These are phyloP conservation scores for Drosophila dives DNA, from an alignment of 2,888 invertebrate genomes.

Conservation along the genomic window DNA sequence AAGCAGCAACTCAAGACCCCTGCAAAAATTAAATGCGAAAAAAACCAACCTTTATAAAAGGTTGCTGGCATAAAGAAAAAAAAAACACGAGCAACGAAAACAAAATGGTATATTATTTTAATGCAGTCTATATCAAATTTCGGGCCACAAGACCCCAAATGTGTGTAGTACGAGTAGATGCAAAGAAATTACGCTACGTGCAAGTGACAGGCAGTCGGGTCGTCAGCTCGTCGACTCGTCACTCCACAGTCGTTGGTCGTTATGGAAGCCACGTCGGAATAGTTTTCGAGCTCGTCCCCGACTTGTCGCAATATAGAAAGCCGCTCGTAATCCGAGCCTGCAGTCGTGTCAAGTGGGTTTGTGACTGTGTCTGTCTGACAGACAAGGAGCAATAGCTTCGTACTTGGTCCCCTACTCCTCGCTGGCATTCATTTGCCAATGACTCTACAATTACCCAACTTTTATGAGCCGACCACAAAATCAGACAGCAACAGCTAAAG, in stretches of 20 bases:
- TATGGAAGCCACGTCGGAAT: conserved; percentile 50
- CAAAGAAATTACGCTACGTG: conserved; percentile 50
- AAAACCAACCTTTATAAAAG: conserved; percentile 38
- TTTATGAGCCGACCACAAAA: conserved; percentile 57
- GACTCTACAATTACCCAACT: conserved; percentile 48
- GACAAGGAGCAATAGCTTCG: conserved; percentile 55
- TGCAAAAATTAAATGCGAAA: conserved; percentile 21
- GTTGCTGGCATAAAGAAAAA: conserved; percentile 14
- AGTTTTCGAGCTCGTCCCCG: conserved; percentile 47
- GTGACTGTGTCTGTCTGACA: conserved; percentile 38
- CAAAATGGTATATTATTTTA: conserved; percentile 72
- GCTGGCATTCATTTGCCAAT: conserved; percentile 2
- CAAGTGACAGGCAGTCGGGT: conserved; percentile 23
- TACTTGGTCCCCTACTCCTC: conserved; percentile 15
- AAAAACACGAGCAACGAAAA: conserved; percentile 44
- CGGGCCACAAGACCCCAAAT: conserved; percentile 46
- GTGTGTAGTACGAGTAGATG: conserved; percentile 39
- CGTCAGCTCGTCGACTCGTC: conserved; percentile 32
- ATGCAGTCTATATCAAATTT: conserved; percentile 74
- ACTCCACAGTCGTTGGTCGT: conserved; percentile 44
- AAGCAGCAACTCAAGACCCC: conserved; percentile 33
- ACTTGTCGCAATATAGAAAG: conserved; percentile 48
- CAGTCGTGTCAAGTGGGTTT: conserved; percentile 74
- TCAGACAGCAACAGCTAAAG: conserved; percentile 38
- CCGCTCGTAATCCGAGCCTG: conserved; percentile 68